Evolutionary conservation across 1,140 invertebrate species (phyloP), one percentile per base, ranked within the genome.

Genomic region (Lepidurus packardi): DNA sequence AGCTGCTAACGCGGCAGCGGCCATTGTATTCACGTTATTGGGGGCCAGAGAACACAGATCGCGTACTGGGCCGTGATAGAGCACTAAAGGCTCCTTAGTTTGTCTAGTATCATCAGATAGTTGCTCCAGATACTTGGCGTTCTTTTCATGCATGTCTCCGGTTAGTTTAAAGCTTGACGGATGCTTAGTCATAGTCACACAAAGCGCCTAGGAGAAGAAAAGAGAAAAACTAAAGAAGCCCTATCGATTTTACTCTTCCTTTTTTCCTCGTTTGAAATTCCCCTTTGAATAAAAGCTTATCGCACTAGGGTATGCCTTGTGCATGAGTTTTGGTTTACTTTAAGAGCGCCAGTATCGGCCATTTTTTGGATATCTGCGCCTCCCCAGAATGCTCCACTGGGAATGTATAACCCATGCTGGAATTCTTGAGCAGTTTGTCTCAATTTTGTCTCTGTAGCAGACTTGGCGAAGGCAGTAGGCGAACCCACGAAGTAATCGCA

Each of bases 1-100:
- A 13, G 87, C 90, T 10, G 88, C 88, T 47, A 90, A 81, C 9
- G 89, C 88, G 25, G 88, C 89, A 41, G 85, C 87, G 43, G 88
- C 88, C 88, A 89, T 89, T 34, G 88, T 89, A 81, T 89, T 89
- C 76, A 90, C 89, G 81, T 91, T 90, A 81, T 90, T 89, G 9
- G 90, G 89, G 4, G 90, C 90, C 74, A 89, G 78, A 53, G 85
- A 83, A 83, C 89, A 90, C 8, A 90, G 82, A 41, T 83, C 84
- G 73, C 88, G 81, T 0, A 90, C 89, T 65, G 86, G 84, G 43
- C 89, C 89, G 82, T 89, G 86, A 82, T 88, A 90, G 11, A 90
- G 81, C 42, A 85, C 83, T 8, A 85, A 83, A 25, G 84, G 80
- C 47, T 78, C 79, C 73, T 75, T 74, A 21, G 45, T 73, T 34